Evolutionary conservation across 2,797 vertebrate species (phyloP), one percentile per base, ranked within the genome.

Genomic region (Stomatorhinus walkeri): DNA sequence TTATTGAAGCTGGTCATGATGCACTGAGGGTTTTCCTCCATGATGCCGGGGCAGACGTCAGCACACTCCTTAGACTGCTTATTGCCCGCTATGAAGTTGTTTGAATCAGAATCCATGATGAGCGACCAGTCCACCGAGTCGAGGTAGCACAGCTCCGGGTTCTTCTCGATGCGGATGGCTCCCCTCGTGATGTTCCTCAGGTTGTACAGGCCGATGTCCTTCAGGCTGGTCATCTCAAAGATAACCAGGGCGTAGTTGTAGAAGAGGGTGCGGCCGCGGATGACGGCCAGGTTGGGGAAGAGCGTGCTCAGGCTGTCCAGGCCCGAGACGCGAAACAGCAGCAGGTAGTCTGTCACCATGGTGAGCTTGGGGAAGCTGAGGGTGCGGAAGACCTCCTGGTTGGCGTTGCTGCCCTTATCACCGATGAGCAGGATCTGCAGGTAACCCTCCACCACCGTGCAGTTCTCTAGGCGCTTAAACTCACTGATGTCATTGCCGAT

Each of bases 51-150:
- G 91, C 98, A 99, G 90, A 99, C 94, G 89, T 99, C 97, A 43
- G 96, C 97, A 10, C 98, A 99, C 61, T 99, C 98, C 93, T 99
- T 98, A 0, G 95, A 94, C 91, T 97, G 95, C 91, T 99, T 99
- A 96, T 99, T 99, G 87, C 96, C 97, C 91, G 94, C 95, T 0
- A 99, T 96, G 92, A 98, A 95, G 92, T 98, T 99, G 92, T 98
- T 99, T 90, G 96, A 96, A 86, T 96, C 97, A 0, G 96, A 95
- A 89, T 98, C 96, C 94, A 98, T 96, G 92, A 99, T 97, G 52
- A 98, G 96, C 32, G 98, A 98, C 98, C 98, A 99, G 97, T 99
- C 98, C 93, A 99, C 97, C 0, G 98, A 98, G 92, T 98, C 97
- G 90, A 99, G 94, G 95, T 99, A 99, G 93, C 98, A 99, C 87